Base-by-base conservation (phyloP, 2,113 vertebrate genomes). In the Channa argus region DNA sequence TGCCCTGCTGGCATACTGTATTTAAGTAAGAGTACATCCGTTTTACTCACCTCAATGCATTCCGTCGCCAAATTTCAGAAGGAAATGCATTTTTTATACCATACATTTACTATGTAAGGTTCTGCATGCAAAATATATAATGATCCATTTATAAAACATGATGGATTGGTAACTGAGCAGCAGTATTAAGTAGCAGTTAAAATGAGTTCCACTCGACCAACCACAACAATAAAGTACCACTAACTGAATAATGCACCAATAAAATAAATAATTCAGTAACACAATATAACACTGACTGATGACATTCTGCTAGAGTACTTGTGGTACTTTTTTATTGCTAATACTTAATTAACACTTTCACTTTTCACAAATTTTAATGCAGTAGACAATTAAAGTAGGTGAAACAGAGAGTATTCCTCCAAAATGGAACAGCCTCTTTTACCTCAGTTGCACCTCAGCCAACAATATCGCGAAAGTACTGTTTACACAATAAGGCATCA, bases 1-100 rank as follows among this genome's bases (percentile, higher is more conserved):
- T 52, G 74, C 71, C 70, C 88, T 36, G 47, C 79, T n/a, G 68
- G 53, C 39, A 41, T 41, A 41, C 39, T 41, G 4, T 41, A 41
- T 7, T 41, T 24, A 41, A 5, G 6, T 41, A 41, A 41, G 39
- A 41, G 39, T 41, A 41, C 39, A 41, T 7, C 39, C 2, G 6
- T 41, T 7, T 41, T 41, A 41, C 6, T 4, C 7, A 13, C 2
- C 49, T 41, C 2, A 8, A 56, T 8, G 14, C 34, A 3, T 10
- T n/a, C 9, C 3, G 14, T 53, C 8, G 33, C 1, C 15, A 15
- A 37, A 41, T 41, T 58, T 41, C 37, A 38, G 54, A 8, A 4
- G 36, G 6, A 56, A n/a, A 39, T 38, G 8, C 5, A 39, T 13
- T 33, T 44, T 53, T 44, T 34, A 8, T 33, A 33, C 12, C 14